A percentile compares a stretch with the other conserved stretches of the same genome.
Evolutionary conservation across 2,888 invertebrate genomes (phyloP).

Genomic region (Ophion costatus): DNA sequence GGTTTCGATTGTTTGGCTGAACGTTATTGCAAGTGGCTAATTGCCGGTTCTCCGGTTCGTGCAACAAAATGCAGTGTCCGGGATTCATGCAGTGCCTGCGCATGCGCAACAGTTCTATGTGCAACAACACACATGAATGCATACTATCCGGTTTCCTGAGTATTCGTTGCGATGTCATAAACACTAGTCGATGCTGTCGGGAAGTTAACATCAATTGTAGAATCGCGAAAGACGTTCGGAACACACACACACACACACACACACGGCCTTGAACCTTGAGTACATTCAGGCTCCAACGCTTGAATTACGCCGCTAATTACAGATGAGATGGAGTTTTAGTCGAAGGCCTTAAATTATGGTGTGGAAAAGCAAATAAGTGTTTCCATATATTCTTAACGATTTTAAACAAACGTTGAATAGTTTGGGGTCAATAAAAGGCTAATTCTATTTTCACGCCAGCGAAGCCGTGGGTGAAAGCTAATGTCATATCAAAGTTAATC

Average conservation of each 20-base stretch:
- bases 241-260: neutral
- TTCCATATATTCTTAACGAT: too few relatives aligned
- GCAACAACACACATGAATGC: neutral
- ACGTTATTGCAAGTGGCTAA: slow-evolving; percentile 61
- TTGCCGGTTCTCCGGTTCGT: slow-evolving; percentile 49
- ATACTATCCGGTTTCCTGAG: slow-evolving; percentile 26
- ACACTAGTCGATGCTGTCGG: slow-evolving; percentile 38
- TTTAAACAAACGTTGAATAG: too few relatives aligned
- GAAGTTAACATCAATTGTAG: slow-evolving; percentile 33
- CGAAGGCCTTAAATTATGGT: too few relatives aligned
- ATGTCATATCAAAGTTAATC: too few relatives aligned
- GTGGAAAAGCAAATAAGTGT: too few relatives aligned
- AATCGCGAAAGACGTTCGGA: neutral
- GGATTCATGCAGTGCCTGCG: neutral
- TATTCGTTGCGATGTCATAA: slow-evolving; percentile 55
- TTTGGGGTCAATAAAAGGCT: too few relatives aligned
- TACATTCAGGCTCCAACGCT: too few relatives aligned
- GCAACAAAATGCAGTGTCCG: slow-evolving; percentile 39
- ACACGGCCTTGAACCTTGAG: too few relatives aligned
- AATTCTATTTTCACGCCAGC: too few relatives aligned
- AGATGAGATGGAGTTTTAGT: too few relatives aligned
- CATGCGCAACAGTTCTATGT: neutral
- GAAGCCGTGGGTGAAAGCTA: too few relatives aligned
- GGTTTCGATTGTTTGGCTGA: slow-evolving; percentile 48
- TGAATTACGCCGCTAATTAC: too few relatives aligned